Base-by-base conservation (phyloP, 1,140 invertebrate species). In the Metopolophium dirhodum region DNA sequence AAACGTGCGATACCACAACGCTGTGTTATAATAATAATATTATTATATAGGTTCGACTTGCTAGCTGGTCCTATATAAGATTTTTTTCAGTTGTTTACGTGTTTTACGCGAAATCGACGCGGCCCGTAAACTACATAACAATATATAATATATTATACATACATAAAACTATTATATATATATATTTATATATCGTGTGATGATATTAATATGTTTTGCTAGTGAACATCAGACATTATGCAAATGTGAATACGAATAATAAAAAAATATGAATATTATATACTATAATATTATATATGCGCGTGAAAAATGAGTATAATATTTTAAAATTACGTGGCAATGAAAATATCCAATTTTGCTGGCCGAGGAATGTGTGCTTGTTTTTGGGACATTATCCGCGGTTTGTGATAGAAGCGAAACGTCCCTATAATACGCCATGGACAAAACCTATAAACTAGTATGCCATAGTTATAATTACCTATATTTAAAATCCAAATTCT, bases 291-390 rank as follows among this genome's bases (percentile, higher is more conserved):
- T 37, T 49, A 49, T 18, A 61, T 61, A 30, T 61, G 57, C 8
- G 57, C 8, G 57, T 61, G 30, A 61, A 61, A 61, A 61, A 61
- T 61, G 57, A 61, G 6, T 61, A n/a, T 77, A 77, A n/a, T n/a
- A 77, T 77, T 77, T 77, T 77, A n/a, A 77, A n/a, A 77, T n/a
- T 30, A n/a, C 14, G 61, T 35, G 61, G 61, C 61, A 77, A 77
- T 77, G 61, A 77, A 77, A 77, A 77, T 77, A 77, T 77, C 61
- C 61, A 77, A 77, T 77, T 77, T 77, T 77, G 30, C 61, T 77
- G 18, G 61, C 2, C 61, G 61, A n/a, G 61, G 61, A 77, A 77
- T 68, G 61, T n/a, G 30, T 77, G 61, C 1, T 77, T 77, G 61
- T 77, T 68, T n/a, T n/a, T 18, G 30, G 30, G 30, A 1, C 30